phyloP scores from a whole-genome alignment of 2,797 vertebrate species.

The Sternarchorhynchus goeldii region DNA sequence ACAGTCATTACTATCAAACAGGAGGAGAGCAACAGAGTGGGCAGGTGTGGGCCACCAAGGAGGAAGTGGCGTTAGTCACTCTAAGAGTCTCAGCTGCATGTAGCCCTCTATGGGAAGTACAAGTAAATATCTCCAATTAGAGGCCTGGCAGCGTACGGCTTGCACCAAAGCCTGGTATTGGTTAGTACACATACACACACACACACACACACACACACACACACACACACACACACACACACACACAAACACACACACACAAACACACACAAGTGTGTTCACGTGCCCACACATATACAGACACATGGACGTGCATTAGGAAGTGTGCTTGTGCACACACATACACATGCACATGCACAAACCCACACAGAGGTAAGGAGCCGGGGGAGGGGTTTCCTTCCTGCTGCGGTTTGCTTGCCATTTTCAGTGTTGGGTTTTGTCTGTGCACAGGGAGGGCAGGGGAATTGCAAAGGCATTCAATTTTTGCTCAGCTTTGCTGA shows the following conservation, averaged over 20 bases:
- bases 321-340: neutral
- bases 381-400: slow-evolving; percentile 27
- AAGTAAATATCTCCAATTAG: slow-evolving; percentile 62
- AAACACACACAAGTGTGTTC: neutral
- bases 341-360: slow-evolving; percentile 17
- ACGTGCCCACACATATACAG: slow-evolving; percentile 11
- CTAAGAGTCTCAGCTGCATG: slow-evolving; percentile 44
- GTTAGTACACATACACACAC: slow-evolving; percentile 43
- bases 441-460: slow-evolving; percentile 45
- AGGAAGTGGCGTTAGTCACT: slow-evolving; percentile 28
- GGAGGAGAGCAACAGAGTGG: neutral
- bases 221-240: slow-evolving; percentile 2
- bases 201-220: neutral
- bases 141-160: slow-evolving; percentile 51
- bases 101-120: slow-evolving; percentile 73
- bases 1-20: neutral
- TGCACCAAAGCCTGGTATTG: slow-evolving; percentile 41
- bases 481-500: slow-evolving; percentile 53
- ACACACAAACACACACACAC: neutral
- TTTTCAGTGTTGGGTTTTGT: slow-evolving; percentile 41
- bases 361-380: slow-evolving; percentile 30
- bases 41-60: slow-evolving; percentile 28
- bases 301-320: slow-evolving; percentile 4
- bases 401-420: slow-evolving; percentile 35
- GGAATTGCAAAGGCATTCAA: slow-evolving; percentile 54